Evolutionary conservation across 2,113 vertebrate species (phyloP), one percentile per base, ranked within the genome.

Genomic region (Phainopepla nitens): DNA sequence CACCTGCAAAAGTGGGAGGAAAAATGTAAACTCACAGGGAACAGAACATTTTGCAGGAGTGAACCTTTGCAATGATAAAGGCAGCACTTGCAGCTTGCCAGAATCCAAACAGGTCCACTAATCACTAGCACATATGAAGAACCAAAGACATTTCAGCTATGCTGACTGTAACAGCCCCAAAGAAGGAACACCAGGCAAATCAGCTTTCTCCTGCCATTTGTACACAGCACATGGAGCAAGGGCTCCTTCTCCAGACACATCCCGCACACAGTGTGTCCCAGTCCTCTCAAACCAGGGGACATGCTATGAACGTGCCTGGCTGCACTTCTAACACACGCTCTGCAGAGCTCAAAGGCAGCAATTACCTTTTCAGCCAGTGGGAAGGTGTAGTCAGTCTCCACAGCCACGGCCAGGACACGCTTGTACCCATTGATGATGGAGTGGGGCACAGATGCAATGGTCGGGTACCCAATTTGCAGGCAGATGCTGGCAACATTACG

Each of bases 401-500:
- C 98, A 6, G 99, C 98, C 72, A 99, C 96, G 5, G 99, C 99
- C 90, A 99, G 97, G 75, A 99, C 99, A 61, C 98, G 98, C 97
- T 99, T 99, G 98, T 99, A 99, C 42, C 99, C 99, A 13, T 99
- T 99, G 98, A 99, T 97, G 93, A 99, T 93, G 6, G 99, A 98
- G 95, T 99, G 99, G 79, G 99, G 99, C 89, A 99, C 97, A 0
- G 99, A 99, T 1, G 99, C 99, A 6, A 99, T 97, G 69, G 99
- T 99, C 1, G 99, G 99, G 95, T 99, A 99, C n/a, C 99, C 99
- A 13, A 99, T 99, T 79, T 99, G 98, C 97, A 99, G 98, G 76
- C 99, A 99, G 31, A 99, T 98, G 2, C 99, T 99, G 87, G 99
- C 99, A 25, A 99, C 98, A 8, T 99, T 99, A 62, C 99, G 99